Evolutionary conservation across 2,888 invertebrate genomes (phyloP), one percentile per base, ranked within the genome.

Genomic region (Ornithoptera priamus): DNA sequence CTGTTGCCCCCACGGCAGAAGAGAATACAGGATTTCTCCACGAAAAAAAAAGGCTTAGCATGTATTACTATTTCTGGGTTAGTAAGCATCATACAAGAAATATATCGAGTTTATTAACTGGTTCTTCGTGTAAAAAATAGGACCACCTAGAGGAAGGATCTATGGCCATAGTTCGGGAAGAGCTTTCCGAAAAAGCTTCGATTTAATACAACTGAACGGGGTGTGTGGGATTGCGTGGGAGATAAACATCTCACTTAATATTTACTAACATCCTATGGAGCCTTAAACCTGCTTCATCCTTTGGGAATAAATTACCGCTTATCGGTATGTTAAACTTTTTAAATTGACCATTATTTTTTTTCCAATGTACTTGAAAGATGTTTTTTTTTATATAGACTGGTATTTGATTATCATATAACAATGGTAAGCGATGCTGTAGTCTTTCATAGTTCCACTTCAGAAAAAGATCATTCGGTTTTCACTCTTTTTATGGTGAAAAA

Each of bases 201-300:
- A 72, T 69, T 72, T 73, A 72, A 74, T 75, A 74, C 74, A 73
- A 71, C 70, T 57, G 63, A 66, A 22, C 63, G 75, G 77, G 76
- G 78, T 77, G 78, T 78, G 78, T 75, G 75, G 78, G 76, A 78
- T 74, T 67, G 78, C 77, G 82, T 83, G 78, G 82, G 82, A 62
- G 71, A n/a, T 15, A n/a, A 24, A 42, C 57, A 65, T 39, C 65
- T 57, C 39, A 22, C 57, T 53, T 63, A 63, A 63, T 63, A 30
- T 53, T 63, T 22, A 24, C 15, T 63, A 63, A 53, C 50, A 10
- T 63, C 53, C 22, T 63, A 63, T 15, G 30, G 6, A 30, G 50
- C n/a, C 30, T 24, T 24, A 53, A 57, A 57, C n/a, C 12, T 17
- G 57, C n/a, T 22, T 22, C 22, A 22, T 22, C 22, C 6, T 57